Base-by-base conservation (phyloP, 2,888 invertebrate genomes). In the Meiosimyza platycephala region DNA sequence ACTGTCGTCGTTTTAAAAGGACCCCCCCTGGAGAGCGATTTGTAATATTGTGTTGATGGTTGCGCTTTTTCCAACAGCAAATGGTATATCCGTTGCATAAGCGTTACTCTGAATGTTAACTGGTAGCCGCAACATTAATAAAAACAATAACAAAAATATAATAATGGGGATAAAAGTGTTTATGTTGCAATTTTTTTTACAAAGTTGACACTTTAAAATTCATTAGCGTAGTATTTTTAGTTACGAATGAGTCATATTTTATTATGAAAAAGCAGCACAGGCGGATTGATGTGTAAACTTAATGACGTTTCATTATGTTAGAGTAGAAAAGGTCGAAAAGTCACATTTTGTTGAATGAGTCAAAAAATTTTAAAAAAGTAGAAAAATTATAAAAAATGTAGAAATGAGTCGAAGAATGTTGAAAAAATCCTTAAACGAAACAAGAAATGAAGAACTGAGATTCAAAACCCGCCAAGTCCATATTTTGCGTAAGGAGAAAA, bases 1-100 rank as follows among this genome's bases (percentile, higher is more conserved):
- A 40, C 7, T 12, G 50, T 51, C 51, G 64, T 51, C 64, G 47
- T 51, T 28, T 18, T 40, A 6, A 9, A 40, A 40, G 40, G 54
- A 55, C 54, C 55, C 81, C 81, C 79, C 82, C 84, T 79, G 80
- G 82, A 79, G 84, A 78, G 82, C 85, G 82, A 84, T 84, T 84
- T 85, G 84, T 85, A 84, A 80, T 77, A 78, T 79, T 78, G 69
- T 78, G 79, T 77, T 78, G 77, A 76, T 76, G 79, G 78, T 78
- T 84, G 85, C 82, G 80, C 85, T 82, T 84, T 84, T 82, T 72
- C 63, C 28, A 28, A 28, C 28, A 28, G 28, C 28, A 28, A 57
- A 13, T 33, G 28, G 40, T 66, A 54, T 9, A 40, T 40, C 40
- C 40, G 9, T 9, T 9, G 40, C 40, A 1, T 40, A 6, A 40